A percentile compares a stretch with the other conserved stretches of the same genome.
These are phyloP conservation scores for Hemichromis elongatus DNA, from an alignment of 2,113 vertebrate species.

Conservation along the genomic window DNA sequence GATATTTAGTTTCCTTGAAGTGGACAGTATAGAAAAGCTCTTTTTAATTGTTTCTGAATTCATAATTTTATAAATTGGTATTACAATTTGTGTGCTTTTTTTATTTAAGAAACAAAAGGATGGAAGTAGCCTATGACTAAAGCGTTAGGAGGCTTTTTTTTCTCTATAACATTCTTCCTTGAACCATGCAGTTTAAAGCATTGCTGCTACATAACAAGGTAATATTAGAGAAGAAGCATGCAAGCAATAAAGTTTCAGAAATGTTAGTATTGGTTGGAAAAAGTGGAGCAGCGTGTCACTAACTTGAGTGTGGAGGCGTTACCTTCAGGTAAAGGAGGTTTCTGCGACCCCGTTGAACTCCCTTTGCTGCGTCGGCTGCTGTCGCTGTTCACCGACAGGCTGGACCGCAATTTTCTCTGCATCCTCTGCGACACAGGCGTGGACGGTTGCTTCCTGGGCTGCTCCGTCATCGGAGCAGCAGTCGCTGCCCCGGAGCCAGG, in stretches of 20 bases:
- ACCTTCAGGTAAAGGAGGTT: conserved; percentile 92
- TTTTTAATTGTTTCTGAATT: neutral
- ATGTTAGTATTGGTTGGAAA: neutral
- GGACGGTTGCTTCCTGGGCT: conserved; percentile 76
- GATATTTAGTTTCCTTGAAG: neutral
- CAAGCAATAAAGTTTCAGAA: neutral
- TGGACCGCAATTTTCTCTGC: conserved; percentile 91
- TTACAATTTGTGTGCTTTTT: neutral
- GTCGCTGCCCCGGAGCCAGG: neutral
- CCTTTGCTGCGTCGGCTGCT: conserved; percentile 86
- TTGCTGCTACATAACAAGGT: neutral
- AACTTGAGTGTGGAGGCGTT: conserved; percentile 51
- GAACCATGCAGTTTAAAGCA: neutral
- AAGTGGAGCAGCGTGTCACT: neutral
- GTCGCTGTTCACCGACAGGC: conserved; percentile 89
- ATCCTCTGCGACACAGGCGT: conserved; percentile 87
- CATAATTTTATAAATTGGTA: neutral
- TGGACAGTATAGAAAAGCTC: neutral
- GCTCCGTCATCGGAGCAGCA: conserved; percentile 42
- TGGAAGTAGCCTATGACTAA: neutral
- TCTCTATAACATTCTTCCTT: neutral
- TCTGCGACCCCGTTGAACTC: conserved; percentile 86
- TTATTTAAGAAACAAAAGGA: neutral
- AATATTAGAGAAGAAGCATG: neutral
- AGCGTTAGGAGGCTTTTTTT: neutral